These are phyloP conservation scores for Empis stercorea DNA, from an alignment of 2,888 invertebrate species.

Conservation along the genomic window DNA sequence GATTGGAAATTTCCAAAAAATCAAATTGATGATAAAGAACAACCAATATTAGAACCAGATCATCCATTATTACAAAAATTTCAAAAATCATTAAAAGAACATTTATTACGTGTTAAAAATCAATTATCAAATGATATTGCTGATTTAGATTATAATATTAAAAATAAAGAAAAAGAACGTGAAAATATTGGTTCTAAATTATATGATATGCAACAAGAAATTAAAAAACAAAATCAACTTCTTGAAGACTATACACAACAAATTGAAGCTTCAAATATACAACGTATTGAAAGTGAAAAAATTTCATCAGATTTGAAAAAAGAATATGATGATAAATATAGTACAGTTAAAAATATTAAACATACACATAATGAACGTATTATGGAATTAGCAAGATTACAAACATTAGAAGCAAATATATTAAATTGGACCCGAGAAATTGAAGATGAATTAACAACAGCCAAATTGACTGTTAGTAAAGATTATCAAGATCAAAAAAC, in stretches of 20 bases:
- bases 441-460: slow-evolving; percentile 29
- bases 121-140: slow-evolving; percentile 52
- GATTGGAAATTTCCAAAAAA: too few relatives aligned
- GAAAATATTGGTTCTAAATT: slow-evolving; percentile 36
- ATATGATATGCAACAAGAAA: slow-evolving; percentile 40
- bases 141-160: slow-evolving; percentile 43
- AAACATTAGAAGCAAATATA: slow-evolving; percentile 28
- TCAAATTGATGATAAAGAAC: neutral
- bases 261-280: slow-evolving; percentile 28
- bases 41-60: slow-evolving; percentile 35
- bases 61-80: slow-evolving; percentile 63
- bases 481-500: slow-evolving; percentile 32
- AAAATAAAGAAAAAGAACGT: slow-evolving; percentile 24
- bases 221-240: slow-evolving; percentile 35
- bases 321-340: slow-evolving; percentile 27
- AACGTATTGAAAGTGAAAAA: slow-evolving; percentile 30
- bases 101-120: slow-evolving; percentile 50
- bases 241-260: slow-evolving; percentile 37
- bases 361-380: slow-evolving; percentile 23
- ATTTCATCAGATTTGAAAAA: slow-evolving; percentile 27
- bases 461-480: slow-evolving; percentile 30
- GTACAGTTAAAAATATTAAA: slow-evolving; percentile 23
- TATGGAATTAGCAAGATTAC: slow-evolving; percentile 27
- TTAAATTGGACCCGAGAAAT: slow-evolving; percentile 30
- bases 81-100: slow-evolving; percentile 53